Evolutionary conservation across 2,888 invertebrate species (phyloP).

Genomic region (Melinaea marsaeus): DNA sequence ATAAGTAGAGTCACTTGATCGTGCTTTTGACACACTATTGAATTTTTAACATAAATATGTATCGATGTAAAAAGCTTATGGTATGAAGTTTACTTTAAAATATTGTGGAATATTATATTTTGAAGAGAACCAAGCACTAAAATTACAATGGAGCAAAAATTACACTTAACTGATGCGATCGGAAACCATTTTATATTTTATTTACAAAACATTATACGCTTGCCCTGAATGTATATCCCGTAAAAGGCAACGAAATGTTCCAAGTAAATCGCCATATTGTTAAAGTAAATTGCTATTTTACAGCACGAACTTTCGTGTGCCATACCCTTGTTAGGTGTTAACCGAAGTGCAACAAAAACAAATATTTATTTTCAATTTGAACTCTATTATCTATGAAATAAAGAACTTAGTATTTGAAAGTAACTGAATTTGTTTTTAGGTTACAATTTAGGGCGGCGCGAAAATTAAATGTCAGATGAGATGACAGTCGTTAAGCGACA

Average conservation of each 20-base stretch:
- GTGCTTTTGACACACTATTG: too few species aligned
- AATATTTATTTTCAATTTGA: slow-evolving; percentile 13
- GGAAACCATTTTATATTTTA: slow-evolving; percentile 47
- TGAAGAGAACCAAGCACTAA: slow-evolving; percentile 46
- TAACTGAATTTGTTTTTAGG: slow-evolving; percentile 19
- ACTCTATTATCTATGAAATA: slow-evolving; percentile 21
- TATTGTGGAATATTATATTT: slow-evolving; percentile 27
- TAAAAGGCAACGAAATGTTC: slow-evolving; percentile 65
- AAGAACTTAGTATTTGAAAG: slow-evolving; percentile 15
- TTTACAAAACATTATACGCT: slow-evolving; percentile 52
- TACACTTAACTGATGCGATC: slow-evolving; percentile 38
- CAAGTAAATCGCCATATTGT: slow-evolving; percentile 71
- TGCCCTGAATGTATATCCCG: slow-evolving; percentile 63
- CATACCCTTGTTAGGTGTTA: slow-evolving; percentile 53
- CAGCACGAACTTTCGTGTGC: slow-evolving; percentile 64
- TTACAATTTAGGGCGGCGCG: slow-evolving; percentile 32
- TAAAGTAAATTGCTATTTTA: slow-evolving; percentile 73
- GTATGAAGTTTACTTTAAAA: too few species aligned
- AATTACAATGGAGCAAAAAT: slow-evolving; percentile 54
- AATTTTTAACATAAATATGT: too few species aligned
- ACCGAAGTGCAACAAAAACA: slow-evolving; percentile 29
- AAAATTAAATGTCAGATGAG: slow-evolving; percentile 62
- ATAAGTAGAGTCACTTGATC: background rate
- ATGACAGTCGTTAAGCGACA: slow-evolving; percentile 60
- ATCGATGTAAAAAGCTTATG: too few species aligned